Evolutionary conservation across 1,140 invertebrate species (phyloP).

Genomic region (Heterodera carotae): DNA sequence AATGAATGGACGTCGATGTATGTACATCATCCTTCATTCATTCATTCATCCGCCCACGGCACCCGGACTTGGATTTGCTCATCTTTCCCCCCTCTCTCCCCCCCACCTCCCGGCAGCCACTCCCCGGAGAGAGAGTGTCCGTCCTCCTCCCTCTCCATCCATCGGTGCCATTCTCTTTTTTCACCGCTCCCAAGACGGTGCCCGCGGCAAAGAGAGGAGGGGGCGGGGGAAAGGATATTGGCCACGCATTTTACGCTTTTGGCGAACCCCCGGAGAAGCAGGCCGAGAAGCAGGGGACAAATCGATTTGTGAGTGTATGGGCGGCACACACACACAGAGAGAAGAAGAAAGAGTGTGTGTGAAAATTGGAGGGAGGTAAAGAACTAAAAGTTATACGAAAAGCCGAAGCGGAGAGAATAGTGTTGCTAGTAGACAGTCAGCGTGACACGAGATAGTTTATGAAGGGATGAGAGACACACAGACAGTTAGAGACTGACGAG

Average conservation of each 20-base stretch:
- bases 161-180: neutral
- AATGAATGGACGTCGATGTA: constrained; percentile 3
- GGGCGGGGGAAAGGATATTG: neutral
- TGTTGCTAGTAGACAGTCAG: neutral
- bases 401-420: neutral
- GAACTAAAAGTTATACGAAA: neutral
- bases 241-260: constrained; percentile 19
- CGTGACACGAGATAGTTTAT: neutral
- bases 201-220: neutral
- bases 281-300: neutral
- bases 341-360: neutral
- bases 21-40: constrained; percentile 5
- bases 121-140: neutral
- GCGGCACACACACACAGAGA: neutral
- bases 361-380: neutral
- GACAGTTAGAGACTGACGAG: neutral
- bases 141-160: neutral
- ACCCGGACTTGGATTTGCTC: constrained; percentile 10
- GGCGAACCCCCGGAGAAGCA: neutral
- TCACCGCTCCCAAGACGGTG: neutral
- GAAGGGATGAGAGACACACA: neutral
- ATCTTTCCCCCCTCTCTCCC: neutral
- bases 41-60: neutral
- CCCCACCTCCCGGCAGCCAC: neutral
- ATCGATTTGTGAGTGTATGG: neutral